Evolutionary conservation across 2,113 vertebrate species (phyloP), one percentile per base, ranked within the genome.

Genomic region (cattle (Bos taurus)): DNA sequence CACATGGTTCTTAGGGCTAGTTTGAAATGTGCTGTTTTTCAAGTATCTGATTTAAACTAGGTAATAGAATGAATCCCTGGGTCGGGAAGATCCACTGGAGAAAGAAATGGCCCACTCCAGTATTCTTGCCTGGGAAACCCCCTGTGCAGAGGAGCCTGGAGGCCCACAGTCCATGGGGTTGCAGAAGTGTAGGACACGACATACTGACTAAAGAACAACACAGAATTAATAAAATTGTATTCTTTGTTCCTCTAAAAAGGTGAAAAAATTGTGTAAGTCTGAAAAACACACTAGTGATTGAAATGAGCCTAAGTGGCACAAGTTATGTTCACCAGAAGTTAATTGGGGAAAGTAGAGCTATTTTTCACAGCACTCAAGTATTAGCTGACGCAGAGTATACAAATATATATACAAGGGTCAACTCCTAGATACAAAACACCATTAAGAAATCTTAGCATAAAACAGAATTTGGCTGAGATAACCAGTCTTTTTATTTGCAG

Each of bases 31-130:
- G 82, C 7, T 71, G n/a, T 67, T 95, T 91, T 86, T 71, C 74
- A 82, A 96, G 54, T 56, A 74, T 52, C n/a, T 90, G 60, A 59
- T 30, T 90, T 86, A 91, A 94, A 85, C 56, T 90, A 96, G 78
- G 43, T 43, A 85, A 80, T 0, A 74, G 43, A 67, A 94, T 40
- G n/a, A 94, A 62, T 82, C 12, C 40, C 71, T 77, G 36, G 40
- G 71, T 43, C 2, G 2, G 40, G 23, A 77, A 77, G 71, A 77
- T 77, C 40, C 1, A 1, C 71, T 77, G 71, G 36, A 43, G 36
- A 74, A 74, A 13, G 71, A 77, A 43, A 43, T 77, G 71, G 23
- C 40, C 71, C 40, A 25, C 36, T 77, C 71, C 71, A 77, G 71
- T 26, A 43, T 43, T 14, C 23, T 77, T 77, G 40, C 71, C 40